These are phyloP conservation scores for Pycnonotus jocosus DNA, from an alignment of 2,113 vertebrate genomes.

Conservation along the genomic window DNA sequence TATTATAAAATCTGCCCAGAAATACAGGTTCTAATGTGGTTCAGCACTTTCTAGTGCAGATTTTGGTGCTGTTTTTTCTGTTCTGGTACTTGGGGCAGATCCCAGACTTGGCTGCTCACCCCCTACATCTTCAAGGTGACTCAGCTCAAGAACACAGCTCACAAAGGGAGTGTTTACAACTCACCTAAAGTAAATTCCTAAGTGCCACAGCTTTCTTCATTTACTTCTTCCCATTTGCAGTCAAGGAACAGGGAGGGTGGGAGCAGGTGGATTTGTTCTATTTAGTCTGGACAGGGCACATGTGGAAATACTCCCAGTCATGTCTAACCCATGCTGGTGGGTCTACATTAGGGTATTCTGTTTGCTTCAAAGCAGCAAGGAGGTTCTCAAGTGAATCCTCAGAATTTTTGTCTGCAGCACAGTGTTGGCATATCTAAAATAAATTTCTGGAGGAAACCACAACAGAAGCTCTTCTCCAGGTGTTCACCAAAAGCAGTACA, in stretches of 20 bases:
- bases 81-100: not conserved
- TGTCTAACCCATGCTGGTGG: rapidly evolving
- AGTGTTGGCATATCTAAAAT: not conserved
- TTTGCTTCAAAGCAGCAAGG: not conserved
- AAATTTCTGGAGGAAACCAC: not conserved
- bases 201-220: not conserved
- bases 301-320: not conserved
- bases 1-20: not conserved
- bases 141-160: not conserved
- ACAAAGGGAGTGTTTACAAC: not conserved
- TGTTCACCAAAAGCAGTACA: not conserved
- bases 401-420: not conserved
- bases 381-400: not conserved
- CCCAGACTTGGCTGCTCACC: not conserved
- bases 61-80: not conserved
- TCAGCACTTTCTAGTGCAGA: not conserved
- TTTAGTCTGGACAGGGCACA: not conserved
- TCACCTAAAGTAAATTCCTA: not conserved
- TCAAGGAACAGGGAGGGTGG: not conserved
- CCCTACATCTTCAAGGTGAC: not conserved
- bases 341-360: rapidly evolving
- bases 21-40: not conserved
- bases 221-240: not conserved
- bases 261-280: not conserved
- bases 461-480: not conserved